phyloP scores from a whole-genome alignment of 2,797 vertebrate species.

The Poecilia picta region DNA sequence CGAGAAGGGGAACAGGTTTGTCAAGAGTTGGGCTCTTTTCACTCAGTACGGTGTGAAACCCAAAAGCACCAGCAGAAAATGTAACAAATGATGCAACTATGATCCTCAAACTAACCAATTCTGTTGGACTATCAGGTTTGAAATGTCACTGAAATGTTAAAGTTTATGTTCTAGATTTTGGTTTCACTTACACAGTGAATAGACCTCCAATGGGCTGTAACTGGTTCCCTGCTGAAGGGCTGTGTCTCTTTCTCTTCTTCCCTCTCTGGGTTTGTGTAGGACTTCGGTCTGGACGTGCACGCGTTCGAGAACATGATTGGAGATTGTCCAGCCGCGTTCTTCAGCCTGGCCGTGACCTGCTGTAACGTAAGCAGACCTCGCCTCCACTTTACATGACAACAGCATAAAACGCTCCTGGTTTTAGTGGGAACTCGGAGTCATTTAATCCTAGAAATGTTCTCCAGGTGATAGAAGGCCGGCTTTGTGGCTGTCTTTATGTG shows the following conservation, averaged over 20 bases:
- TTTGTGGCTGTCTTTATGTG: background rate
- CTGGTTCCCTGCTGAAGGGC: background rate
- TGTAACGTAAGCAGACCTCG: constrained; percentile 85
- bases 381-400: background rate
- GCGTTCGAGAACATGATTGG: constrained; percentile 88
- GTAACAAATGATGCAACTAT: too few relatives aligned
- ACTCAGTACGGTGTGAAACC: too few relatives aligned
- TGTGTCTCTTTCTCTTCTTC: background rate
- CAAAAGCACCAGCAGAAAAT: too few relatives aligned
- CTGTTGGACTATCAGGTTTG: background rate
- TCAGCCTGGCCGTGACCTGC: constrained; percentile 90
- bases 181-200: background rate
- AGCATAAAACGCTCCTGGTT: too few relatives aligned
- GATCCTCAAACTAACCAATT: too few relatives aligned
- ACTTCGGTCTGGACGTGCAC: constrained; percentile 91
- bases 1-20: too few relatives aligned
- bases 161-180: too few relatives aligned
- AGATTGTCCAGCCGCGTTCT: constrained; percentile 87
- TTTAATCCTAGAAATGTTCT: too few relatives aligned
- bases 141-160: too few relatives aligned
- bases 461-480: too few relatives aligned
- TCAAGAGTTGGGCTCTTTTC: too few relatives aligned
- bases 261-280: constrained; percentile 70
- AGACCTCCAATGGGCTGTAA: background rate
- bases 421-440: too few relatives aligned